Percentiles rank a stretch among this genome's conserved stretches.
These are phyloP conservation scores for Spermophilus dauricus DNA, from an alignment of 2,113 vertebrate species.

Conservation along the genomic window DNA sequence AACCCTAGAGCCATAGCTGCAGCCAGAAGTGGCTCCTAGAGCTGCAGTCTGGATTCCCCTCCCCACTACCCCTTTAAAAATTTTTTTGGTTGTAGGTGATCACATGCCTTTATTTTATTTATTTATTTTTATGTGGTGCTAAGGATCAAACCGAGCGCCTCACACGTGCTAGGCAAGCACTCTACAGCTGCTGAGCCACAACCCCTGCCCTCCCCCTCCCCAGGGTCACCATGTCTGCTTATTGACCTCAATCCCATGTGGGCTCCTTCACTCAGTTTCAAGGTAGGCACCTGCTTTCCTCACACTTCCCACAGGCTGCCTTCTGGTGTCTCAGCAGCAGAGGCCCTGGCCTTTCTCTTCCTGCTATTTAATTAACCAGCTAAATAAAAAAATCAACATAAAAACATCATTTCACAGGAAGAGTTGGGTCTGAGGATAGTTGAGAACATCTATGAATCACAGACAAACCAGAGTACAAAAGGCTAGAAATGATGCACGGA, in stretches of 20 bases:
- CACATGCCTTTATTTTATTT: no score
- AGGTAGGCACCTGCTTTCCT: background rate
- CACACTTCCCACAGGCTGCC: background rate
- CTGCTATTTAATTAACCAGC: background rate
- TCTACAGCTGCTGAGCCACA: no score
- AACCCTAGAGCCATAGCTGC: background rate
- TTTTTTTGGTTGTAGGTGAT: no score
- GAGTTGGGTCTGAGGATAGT: background rate
- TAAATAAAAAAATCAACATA: background rate
- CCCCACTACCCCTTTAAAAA: background rate
- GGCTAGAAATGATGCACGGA: background rate
- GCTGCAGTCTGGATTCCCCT: background rate
- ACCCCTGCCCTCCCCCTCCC: no score
- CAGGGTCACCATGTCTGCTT: no score
- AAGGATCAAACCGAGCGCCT: no score
- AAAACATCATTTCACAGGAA: background rate
- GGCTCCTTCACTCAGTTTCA: background rate
- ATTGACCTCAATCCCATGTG: accelerated
- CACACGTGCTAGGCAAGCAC: no score
- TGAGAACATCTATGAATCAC: background rate
- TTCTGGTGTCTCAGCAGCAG: background rate
- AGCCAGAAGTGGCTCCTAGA: background rate
- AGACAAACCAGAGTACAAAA: background rate
- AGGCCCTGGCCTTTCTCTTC: background rate
- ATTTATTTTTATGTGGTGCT: no score